Conservation (phyloP, 2,888 invertebrate species). For the Steromphala cineraria region DNA sequence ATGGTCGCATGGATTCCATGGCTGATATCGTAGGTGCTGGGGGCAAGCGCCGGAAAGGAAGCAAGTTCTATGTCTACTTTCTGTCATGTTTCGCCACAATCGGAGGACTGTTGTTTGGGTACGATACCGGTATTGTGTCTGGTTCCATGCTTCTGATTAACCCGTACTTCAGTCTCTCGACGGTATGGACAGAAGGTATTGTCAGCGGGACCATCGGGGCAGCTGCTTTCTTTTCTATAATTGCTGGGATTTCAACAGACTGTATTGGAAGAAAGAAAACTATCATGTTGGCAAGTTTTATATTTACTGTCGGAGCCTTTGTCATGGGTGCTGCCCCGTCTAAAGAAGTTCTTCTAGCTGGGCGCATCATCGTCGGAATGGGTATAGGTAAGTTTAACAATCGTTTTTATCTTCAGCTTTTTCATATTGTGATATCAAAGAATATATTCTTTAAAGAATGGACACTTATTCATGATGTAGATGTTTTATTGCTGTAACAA, state of each 20-base stretch:
- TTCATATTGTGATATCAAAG: no score
- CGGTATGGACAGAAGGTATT: constrained; percentile 77
- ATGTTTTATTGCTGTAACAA: no score
- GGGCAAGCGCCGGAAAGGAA: background rate
- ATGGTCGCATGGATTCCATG: background rate
- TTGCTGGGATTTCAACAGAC: constrained; percentile 76
- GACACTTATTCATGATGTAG: no score
- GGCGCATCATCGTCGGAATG: constrained; percentile 75
- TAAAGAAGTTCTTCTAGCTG: constrained; percentile 72
- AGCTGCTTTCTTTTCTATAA: constrained; percentile 74
- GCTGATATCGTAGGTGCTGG: background rate
- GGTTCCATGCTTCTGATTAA: constrained; percentile 76
- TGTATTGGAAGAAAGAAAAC: constrained; percentile 76
- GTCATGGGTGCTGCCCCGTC: constrained; percentile 73
- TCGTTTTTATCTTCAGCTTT: background rate
- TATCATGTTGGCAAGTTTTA: constrained; percentile 76
- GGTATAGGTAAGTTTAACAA: constrained; percentile 76
- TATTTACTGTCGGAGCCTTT: constrained; percentile 76
- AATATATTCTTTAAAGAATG: no score
- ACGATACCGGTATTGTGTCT: constrained; percentile 77
- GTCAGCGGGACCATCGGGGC: constrained; percentile 76
- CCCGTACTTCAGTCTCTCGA: constrained; percentile 73
- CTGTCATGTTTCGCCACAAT: constrained; percentile 68
- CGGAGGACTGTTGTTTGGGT: constrained; percentile 78
- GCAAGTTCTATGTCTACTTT: constrained; percentile 46